Evolutionary conservation across 2,888 invertebrate genomes (phyloP).

Genomic region (Stenurella melanura): DNA sequence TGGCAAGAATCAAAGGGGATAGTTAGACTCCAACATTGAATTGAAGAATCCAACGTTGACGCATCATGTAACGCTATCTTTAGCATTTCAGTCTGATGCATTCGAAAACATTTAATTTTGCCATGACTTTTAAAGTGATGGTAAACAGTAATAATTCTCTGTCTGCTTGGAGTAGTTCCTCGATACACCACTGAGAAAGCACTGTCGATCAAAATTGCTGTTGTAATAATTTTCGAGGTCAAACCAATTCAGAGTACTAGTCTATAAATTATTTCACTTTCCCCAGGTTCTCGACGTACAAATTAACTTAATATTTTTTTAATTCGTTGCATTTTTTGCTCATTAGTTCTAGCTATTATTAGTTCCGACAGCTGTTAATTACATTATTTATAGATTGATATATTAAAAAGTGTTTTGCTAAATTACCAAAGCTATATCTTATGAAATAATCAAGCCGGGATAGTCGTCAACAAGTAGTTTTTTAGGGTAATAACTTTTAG

Average conservation of each 20-base stretch:
- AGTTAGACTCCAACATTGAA: too few species aligned
- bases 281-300: conserved; percentile 13
- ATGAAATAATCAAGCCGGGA: neutral
- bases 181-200: neutral
- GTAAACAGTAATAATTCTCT: too few species aligned
- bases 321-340: neutral
- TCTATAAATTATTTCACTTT: conserved; percentile 22
- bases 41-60: too few species aligned
- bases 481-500: too few species aligned
- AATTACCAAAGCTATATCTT: neutral
- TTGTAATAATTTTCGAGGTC: conserved; percentile 22
- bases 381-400: neutral
- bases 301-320: conserved; percentile 11
- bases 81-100: too few species aligned
- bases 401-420: neutral
- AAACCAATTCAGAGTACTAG: conserved; percentile 1
- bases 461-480: too few species aligned
- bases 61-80: too few species aligned
- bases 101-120: too few species aligned
- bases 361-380: neutral
- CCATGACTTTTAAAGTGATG: too few species aligned
- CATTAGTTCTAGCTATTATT: neutral
- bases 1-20: too few species aligned
- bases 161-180: neutral
- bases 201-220: neutral